These are phyloP conservation scores for Epistrophe grossulariae DNA, from an alignment of 2,888 invertebrate genomes.

Conservation along the genomic window DNA sequence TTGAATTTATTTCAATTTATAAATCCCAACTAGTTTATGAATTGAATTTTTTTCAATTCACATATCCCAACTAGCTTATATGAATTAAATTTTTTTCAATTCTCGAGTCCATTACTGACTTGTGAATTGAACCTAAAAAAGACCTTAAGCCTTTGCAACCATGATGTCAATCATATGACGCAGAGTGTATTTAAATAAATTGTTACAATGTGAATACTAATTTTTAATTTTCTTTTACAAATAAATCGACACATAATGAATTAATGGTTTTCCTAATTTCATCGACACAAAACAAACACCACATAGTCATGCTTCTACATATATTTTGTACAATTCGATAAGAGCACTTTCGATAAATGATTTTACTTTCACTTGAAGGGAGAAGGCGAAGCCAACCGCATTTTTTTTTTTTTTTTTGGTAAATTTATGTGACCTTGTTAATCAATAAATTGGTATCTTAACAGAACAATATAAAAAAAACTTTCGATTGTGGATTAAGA, in stretches of 20 bases:
- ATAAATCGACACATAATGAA: slow-evolving; percentile 6
- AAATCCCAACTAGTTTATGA: no score
- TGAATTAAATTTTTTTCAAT: no score
- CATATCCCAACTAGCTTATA: no score
- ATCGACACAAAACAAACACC: not conserved
- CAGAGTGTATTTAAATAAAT: slow-evolving; percentile 6
- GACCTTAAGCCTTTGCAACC: no score
- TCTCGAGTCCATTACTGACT: no score
- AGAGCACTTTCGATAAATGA: slow-evolving; percentile 9
- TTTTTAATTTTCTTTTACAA: slow-evolving; percentile 15
- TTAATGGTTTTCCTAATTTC: slow-evolving; percentile 25
- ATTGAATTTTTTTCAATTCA: no score
- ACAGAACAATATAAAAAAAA: slow-evolving; percentile 18
- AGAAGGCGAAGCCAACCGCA: not conserved
- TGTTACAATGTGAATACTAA: slow-evolving; percentile 18
- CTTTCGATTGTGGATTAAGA: slow-evolving; percentile 36
- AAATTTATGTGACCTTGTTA: slow-evolving; percentile 28
- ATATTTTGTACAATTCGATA: slow-evolving; percentile 1
- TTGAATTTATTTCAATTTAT: no score
- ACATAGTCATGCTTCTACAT: slow-evolving; percentile 1
- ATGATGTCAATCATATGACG: no score
- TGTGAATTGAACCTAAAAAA: no score
- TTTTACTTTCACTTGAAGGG: slow-evolving; percentile 22
- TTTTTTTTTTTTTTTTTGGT: not conserved
- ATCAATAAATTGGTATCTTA: slow-evolving; percentile 1